A percentile compares a stretch with the other conserved stretches of the same genome.
phyloP scores from a whole-genome alignment of 2,888 invertebrate genomes.

The Mamestra brassicae region DNA sequence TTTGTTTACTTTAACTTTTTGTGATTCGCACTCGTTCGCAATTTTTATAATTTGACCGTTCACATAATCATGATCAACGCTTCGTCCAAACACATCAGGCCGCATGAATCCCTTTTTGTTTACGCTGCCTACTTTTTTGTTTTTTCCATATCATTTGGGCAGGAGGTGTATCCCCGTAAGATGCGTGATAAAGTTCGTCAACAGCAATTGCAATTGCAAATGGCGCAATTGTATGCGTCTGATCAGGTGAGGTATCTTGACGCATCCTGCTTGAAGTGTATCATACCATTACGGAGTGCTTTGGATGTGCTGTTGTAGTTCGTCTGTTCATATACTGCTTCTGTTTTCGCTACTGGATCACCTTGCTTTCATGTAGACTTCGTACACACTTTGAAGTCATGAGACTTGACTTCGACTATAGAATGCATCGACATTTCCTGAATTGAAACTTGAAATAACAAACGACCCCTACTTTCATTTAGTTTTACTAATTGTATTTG shows the following conservation, averaged over 20 bases:
- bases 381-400: conserved; percentile 63
- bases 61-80: conserved; percentile 76
- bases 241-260: conserved; percentile 90
- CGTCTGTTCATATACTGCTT: conserved; percentile 81
- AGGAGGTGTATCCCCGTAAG: conserved; percentile 95
- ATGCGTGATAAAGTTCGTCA: conserved; percentile 95
- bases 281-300: conserved; percentile 82
- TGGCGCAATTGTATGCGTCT: conserved; percentile 90
- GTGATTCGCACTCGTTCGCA: conserved; percentile 74
- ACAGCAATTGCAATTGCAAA: conserved; percentile 92
- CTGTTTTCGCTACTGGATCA: conserved; percentile 77
- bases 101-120: conserved; percentile 90
- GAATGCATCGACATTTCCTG: conserved; percentile 61
- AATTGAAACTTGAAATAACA: conserved; percentile 63
- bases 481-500: conserved; percentile 66
- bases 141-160: conserved; percentile 91
- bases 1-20: conserved; percentile 77
- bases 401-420: conserved; percentile 43
- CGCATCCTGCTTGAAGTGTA: conserved; percentile 87
- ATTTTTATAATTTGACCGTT: conserved; percentile 74
- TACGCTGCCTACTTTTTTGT: conserved; percentile 90
- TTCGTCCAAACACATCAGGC: conserved; percentile 81
- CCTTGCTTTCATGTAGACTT: conserved; percentile 79
- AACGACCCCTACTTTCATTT: conserved; percentile 54
- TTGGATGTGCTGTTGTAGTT: conserved; percentile 90